phyloP scores from a whole-genome alignment of 2,113 vertebrate species.

The Megaceryle torquata region DNA sequence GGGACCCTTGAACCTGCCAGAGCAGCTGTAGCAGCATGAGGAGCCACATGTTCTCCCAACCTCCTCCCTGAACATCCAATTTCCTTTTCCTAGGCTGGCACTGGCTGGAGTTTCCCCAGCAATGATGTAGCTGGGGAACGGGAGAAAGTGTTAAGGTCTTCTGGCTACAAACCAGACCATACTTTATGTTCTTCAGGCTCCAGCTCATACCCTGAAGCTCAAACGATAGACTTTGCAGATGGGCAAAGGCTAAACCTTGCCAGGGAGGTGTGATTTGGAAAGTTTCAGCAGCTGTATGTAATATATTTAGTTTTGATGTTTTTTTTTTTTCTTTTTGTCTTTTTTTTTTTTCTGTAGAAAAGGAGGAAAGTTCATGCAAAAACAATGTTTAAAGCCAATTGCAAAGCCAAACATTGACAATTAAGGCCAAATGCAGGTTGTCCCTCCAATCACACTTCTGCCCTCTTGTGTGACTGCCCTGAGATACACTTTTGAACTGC shows the following conservation, averaged over 20 bases:
- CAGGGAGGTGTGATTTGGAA: neutral
- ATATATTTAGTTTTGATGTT: neutral
- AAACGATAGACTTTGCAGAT: neutral
- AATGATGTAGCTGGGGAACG: neutral
- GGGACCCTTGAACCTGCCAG: neutral
- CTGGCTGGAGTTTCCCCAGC: neutral
- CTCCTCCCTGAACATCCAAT: neutral
- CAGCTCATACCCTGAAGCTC: neutral
- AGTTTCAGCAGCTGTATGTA: neutral
- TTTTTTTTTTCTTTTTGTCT: neutral
- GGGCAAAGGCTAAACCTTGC: neutral
- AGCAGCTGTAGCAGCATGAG: neutral
- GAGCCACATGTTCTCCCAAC: fast-evolving
- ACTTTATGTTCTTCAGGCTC: neutral
- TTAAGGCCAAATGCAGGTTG: neutral
- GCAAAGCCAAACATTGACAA: neutral
- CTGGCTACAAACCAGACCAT: neutral
- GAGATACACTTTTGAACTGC: constrained; percentile 20
- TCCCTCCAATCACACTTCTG: constrained; percentile 48
- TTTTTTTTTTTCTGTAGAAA: neutral
- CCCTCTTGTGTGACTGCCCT: constrained; percentile 43
- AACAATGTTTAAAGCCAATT: neutral
- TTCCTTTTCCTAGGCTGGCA: neutral
- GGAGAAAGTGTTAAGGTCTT: neutral
- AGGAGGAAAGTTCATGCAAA: constrained; percentile 14